These are phyloP conservation scores for Anagrus nilaparvatae DNA, from an alignment of 1,140 invertebrate species.

Conservation along the genomic window DNA sequence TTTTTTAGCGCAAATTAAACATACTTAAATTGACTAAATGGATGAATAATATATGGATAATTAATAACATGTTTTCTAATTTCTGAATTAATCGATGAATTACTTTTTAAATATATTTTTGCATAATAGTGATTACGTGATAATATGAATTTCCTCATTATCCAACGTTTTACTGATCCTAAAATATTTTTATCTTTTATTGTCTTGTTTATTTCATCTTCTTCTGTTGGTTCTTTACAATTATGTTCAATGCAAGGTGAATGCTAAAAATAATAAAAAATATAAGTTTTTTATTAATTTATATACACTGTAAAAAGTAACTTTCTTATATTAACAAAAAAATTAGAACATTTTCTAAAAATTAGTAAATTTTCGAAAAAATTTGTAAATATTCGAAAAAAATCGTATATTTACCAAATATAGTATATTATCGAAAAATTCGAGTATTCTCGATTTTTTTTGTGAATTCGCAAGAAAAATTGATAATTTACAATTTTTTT, in stretches of 20 bases:
- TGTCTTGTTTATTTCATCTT: slow-evolving; percentile 15
- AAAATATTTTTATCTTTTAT: slow-evolving; percentile 13
- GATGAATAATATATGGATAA: slow-evolving; percentile 32
- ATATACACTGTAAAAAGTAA: too few relatives aligned
- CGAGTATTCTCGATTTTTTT: too few relatives aligned
- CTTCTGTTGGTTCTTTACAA: slow-evolving; percentile 17
- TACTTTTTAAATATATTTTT: slow-evolving; percentile 28
- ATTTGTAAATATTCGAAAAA: too few relatives aligned
- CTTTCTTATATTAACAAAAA: too few relatives aligned
- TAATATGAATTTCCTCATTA: slow-evolving; percentile 16
- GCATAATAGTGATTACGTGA: slow-evolving; percentile 22
- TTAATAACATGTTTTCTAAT: slow-evolving; percentile 28
- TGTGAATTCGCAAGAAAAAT: too few relatives aligned
- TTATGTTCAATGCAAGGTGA: slow-evolving; percentile 19
- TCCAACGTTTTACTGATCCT: slow-evolving; percentile 19
- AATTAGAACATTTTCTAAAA: too few relatives aligned
- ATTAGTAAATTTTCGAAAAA: too few relatives aligned
- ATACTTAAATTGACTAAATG: slow-evolving; percentile 31
- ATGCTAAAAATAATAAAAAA: slow-evolving; percentile 1
- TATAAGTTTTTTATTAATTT: neutral
- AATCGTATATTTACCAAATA: too few relatives aligned
- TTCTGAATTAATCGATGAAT: slow-evolving; percentile 26
- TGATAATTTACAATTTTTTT: too few relatives aligned
- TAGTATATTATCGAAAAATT: too few relatives aligned
- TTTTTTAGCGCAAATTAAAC: neutral